phyloP scores from a whole-genome alignment of 2,888 invertebrate species.

The Adelognathus sp. region DNA sequence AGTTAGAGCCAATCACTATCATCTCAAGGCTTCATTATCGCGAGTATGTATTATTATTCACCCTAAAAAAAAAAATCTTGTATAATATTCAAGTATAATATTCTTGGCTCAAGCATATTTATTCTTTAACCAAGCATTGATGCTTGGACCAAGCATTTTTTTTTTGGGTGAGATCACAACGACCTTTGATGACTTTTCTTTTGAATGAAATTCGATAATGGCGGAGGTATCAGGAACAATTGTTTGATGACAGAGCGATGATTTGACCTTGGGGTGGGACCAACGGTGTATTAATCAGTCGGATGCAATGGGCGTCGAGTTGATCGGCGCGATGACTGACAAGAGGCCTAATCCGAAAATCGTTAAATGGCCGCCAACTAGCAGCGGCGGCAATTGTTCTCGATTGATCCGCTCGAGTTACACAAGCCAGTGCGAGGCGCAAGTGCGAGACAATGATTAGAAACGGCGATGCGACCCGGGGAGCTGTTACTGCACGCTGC shows the following conservation, averaged over 20 bases:
- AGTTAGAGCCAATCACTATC: no score
- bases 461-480: background rate
- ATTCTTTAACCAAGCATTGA: no score
- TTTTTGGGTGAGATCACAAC: no score
- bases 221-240: no score
- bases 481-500: slow-evolving; percentile 2
- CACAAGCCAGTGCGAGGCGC: slow-evolving; percentile 32
- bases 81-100: no score
- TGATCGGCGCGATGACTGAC: background rate
- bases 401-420: slow-evolving; percentile 47
- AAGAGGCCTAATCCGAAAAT: slow-evolving; percentile 29
- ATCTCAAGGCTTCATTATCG: no score
- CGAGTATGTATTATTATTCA: no score
- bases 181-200: no score
- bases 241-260: background rate
- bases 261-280: background rate
- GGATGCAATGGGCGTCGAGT: background rate
- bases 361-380: slow-evolving; percentile 48
- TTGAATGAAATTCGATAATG: no score
- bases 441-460: background rate
- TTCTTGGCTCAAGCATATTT: no score
- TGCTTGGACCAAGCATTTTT: no score
- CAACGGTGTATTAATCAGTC: background rate
- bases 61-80: no score
- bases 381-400: slow-evolving; percentile 3